Percentiles rank a stretch among this genome's conserved stretches.
phyloP scores from a whole-genome alignment of 2,113 vertebrate genomes.

The Hystrix cristata region DNA sequence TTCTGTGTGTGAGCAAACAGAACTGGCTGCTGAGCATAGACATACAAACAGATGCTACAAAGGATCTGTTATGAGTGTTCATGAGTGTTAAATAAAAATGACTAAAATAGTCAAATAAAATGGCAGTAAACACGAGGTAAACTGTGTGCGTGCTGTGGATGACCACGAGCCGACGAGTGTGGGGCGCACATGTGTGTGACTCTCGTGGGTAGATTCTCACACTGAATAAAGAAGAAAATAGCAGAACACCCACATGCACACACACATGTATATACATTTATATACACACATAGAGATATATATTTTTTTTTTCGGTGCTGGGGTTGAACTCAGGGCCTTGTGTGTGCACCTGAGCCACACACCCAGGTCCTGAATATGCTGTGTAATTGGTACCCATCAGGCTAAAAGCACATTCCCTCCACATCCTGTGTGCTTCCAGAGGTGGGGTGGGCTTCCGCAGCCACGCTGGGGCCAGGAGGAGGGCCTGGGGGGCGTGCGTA shows the following conservation, averaged over 20 bases:
- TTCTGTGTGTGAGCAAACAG: background rate
- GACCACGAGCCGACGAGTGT: background rate
- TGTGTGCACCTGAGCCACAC: background rate
- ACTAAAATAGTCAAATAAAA: background rate
- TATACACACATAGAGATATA: background rate
- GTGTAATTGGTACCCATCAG: background rate
- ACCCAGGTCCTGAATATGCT: background rate
- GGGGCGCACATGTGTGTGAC: background rate
- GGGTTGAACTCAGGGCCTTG: no score
- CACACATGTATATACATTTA: background rate
- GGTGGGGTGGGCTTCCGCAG: accelerated
- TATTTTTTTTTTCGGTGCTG: background rate
- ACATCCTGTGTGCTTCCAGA: background rate
- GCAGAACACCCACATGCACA: background rate
- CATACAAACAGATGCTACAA: background rate
- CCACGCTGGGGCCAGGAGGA: background rate
- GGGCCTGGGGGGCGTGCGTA: background rate
- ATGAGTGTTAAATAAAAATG: background rate
- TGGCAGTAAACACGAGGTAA: background rate
- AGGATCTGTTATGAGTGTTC: background rate
- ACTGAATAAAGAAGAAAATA: background rate
- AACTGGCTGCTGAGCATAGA: background rate
- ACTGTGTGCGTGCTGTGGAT: background rate
- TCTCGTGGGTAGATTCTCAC: background rate
- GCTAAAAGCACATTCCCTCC: background rate